Evolutionary conservation across 2,888 invertebrate species (phyloP).

Genomic region (Linyphia triangularis): DNA sequence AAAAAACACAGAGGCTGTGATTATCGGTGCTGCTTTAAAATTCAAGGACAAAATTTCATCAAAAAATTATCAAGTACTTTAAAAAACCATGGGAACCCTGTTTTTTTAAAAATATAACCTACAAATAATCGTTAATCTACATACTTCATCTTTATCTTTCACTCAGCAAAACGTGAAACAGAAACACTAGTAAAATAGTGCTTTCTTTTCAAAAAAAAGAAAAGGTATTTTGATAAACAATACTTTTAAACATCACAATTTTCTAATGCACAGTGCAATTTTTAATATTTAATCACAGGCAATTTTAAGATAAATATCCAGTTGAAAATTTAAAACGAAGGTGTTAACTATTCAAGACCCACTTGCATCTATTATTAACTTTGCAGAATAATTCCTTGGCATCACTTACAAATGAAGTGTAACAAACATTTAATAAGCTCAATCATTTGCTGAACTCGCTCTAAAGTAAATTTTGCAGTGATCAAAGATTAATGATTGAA

Average conservation of each 20-base stretch:
- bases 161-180: no score
- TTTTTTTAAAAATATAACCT: background rate
- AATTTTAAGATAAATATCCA: background rate
- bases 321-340: background rate
- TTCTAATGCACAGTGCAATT: no score
- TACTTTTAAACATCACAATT: no score
- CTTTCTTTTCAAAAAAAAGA: no score
- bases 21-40: no score
- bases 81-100: no score
- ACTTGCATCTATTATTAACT: background rate
- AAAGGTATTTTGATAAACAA: no score
- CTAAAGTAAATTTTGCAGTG: background rate
- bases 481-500: background rate
- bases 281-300: background rate
- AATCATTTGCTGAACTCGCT: background rate
- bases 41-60: no score
- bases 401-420: background rate
- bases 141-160: no score
- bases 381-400: background rate
- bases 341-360: background rate
- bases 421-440: conserved; percentile 34
- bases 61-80: no score
- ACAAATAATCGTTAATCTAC: background rate
- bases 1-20: no score
- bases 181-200: no score